These are phyloP conservation scores for Ophion ventricosus DNA, from an alignment of 2,888 invertebrate genomes.

Conservation along the genomic window DNA sequence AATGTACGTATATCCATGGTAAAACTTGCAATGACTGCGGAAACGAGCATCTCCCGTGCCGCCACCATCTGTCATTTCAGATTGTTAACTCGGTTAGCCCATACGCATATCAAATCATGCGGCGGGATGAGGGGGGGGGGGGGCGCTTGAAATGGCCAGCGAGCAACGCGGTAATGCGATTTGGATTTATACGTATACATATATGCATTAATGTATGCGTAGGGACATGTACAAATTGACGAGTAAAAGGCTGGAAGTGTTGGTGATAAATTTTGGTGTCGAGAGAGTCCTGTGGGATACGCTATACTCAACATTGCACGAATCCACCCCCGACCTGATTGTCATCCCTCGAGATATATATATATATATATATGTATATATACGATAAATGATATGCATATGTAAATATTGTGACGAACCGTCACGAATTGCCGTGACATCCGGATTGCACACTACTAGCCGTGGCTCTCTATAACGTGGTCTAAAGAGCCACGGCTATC, in stretches of 20 bases:
- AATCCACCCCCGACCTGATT: constrained; percentile 44
- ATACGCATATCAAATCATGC: constrained; percentile 81
- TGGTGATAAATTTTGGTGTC: constrained; percentile 61
- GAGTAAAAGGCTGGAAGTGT: constrained; percentile 24
- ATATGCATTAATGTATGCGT: constrained; percentile 4
- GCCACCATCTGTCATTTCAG: constrained; percentile 82
- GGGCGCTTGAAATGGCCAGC: constrained; percentile 74
- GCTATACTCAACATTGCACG: constrained; percentile 55
- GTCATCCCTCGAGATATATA: constrained; percentile 71
- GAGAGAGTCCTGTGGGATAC: constrained; percentile 80
- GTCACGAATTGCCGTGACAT: constrained; percentile 74
- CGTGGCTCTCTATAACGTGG: neutral
- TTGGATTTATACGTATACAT: constrained; percentile 75
- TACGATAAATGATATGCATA: constrained; percentile 82
- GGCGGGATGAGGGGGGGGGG: constrained; percentile 73
- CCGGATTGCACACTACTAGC: constrained; percentile 25
- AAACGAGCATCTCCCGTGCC: constrained; percentile 72
- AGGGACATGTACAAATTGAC: neutral
- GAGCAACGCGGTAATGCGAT: constrained; percentile 80
- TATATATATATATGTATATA: constrained; percentile 66
- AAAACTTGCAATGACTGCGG: constrained; percentile 32
- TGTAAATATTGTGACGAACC: constrained; percentile 81
- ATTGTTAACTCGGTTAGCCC: constrained; percentile 81
- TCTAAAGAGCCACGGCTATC: neutral
- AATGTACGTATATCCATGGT: constrained; percentile 1